phyloP scores from a whole-genome alignment of 2,797 vertebrate species.

The Catostomus latipinnis region DNA sequence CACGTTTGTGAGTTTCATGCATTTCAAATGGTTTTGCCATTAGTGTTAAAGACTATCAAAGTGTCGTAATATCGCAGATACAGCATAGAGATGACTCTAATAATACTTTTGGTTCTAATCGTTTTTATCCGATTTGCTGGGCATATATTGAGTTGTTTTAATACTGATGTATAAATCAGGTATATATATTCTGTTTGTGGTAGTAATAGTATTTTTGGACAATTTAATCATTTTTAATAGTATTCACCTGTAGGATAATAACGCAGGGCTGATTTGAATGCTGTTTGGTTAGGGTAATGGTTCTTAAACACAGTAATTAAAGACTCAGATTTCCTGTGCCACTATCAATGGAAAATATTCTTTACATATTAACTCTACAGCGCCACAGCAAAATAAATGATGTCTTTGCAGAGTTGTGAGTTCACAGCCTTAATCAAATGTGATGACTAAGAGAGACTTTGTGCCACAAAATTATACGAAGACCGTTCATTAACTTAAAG shows the following conservation, averaged over 20 bases:
- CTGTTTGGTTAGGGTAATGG: too few relatives aligned
- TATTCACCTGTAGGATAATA: too few relatives aligned
- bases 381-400: background rate
- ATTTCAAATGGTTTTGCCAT: constrained; percentile 7
- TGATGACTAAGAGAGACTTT: too few relatives aligned
- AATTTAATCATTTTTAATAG: too few relatives aligned
- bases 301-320: too few relatives aligned
- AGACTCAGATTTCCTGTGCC: too few relatives aligned
- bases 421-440: too few relatives aligned
- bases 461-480: too few relatives aligned
- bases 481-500: too few relatives aligned
- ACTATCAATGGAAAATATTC: too few relatives aligned
- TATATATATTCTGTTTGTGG: background rate
- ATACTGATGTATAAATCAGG: constrained; percentile 22
- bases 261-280: too few relatives aligned
- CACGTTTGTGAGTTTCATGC: background rate
- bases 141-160: background rate
- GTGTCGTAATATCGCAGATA: background rate
- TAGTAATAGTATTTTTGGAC: background rate
- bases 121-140: background rate
- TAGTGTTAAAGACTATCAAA: constrained; percentile 6
- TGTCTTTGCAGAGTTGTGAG: too few relatives aligned
- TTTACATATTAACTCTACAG: background rate
- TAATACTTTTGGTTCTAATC: background rate
- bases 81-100: background rate